Conservation (phyloP, 1,140 invertebrate genomes). For the Habropoda laboriosa region DNA sequence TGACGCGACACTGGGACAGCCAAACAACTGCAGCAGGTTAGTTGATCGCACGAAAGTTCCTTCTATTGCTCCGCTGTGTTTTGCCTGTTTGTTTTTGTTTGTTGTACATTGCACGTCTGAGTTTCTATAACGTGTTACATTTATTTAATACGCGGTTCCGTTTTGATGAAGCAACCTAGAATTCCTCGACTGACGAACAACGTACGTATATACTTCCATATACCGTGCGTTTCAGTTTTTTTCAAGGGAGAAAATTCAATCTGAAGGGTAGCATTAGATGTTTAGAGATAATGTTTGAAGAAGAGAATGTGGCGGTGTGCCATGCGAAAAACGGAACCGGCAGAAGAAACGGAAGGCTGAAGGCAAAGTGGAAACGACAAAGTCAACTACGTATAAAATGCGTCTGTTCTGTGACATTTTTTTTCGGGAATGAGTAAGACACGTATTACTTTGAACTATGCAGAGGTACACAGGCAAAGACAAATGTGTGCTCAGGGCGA, state of each 20-base stretch:
- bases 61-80: conserved; percentile 10
- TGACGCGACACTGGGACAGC: conserved; percentile 1
- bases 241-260: background rate
- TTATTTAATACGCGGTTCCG: conserved; percentile 8
- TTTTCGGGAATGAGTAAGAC: background rate
- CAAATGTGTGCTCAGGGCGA: background rate
- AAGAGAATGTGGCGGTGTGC: no score
- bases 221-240: no score
- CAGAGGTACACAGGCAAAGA: background rate
- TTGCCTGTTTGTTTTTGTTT: conserved; percentile 8
- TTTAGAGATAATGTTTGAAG: background rate
- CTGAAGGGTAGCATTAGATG: background rate
- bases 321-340: background rate
- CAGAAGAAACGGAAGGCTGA: background rate
- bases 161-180: background rate
- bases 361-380: conserved; percentile 1
- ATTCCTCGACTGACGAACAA: background rate
- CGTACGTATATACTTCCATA: background rate
- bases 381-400: conserved; percentile 3
- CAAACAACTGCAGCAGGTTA: conserved; percentile 3
- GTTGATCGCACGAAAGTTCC: conserved; percentile 7
- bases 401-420: background rate
- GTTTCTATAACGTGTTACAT: background rate
- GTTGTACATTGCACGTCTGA: background rate
- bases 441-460: background rate